Evolutionary conservation across 2,888 invertebrate species (phyloP), one percentile per base, ranked within the genome.

Genomic region (Dermolepida albohirtum): DNA sequence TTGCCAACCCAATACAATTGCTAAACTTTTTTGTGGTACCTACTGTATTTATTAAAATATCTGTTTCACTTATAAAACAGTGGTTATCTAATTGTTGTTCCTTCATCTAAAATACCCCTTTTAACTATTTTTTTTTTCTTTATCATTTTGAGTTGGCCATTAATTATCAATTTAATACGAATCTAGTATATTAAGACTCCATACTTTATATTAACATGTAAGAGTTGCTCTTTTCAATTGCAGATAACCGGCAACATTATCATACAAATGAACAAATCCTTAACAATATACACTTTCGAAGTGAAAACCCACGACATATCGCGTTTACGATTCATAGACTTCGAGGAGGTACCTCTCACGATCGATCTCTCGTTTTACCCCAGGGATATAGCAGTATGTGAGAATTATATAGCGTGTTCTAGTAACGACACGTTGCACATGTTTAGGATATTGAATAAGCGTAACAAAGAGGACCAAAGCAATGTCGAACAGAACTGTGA

Each of bases 291-390:
- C 74, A 86, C 87, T 75, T 89, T 89, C 70, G 87, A 87, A 70
- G 83, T 89, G 8, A 89, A 89, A 75, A 87, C 87, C 0, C 90
- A 91, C 75, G 90, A 90, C 74, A 87, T 88, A 51, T 90, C 90
- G 0, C 89, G 88, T 75, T 84, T 89, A 72, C 87, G 87, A 70
- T 92, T 90, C 75, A 85, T 91, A 52, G 92, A 92, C 77, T 91
- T 92, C 77, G 87, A 90, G 73, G 89, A 90, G 57, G 83, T 88
- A 70, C 88, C 89, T 39, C 86, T 92, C 76, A 86, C 87, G 50
- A 82, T 93, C 1, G 88, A 89, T 73, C 82, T 92, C 55, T 86
- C 87, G 66, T 91, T 92, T 78, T 77, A 83, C 14, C 90, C 91
- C 4, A 80, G 83, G 1, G 84, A 87, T 66, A 82, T 92, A 54